Base-by-base conservation (phyloP, 2,888 invertebrate species). In the Chrysolina oricalcia region DNA sequence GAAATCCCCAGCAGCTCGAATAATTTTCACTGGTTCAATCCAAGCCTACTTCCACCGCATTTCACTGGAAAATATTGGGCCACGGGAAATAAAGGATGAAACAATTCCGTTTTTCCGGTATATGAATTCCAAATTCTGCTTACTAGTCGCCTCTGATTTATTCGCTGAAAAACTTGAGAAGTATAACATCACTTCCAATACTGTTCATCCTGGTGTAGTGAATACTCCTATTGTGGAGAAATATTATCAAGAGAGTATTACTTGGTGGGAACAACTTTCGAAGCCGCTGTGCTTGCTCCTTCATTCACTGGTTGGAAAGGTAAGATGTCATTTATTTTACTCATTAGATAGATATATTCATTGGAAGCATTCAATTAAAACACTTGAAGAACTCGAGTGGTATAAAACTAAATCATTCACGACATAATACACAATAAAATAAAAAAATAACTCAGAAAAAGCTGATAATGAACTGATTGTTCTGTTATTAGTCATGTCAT, bases 21-120 rank as follows among this genome's bases (percentile, higher is more conserved):
- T 81, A 48, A 68, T 81, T 41, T 81, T 79, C 63, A 80, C 80
- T 2, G 69, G 75, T 35, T 81, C 81, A 0, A 19, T 59, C 23
- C 23, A 64, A n/a, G 53, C 73, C 2, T 74, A 50, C 5, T 35
- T 68, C 46, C 48, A 35, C 46, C 13, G 62, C 13, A 65, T 53
- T 27, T 27, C 59, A 23, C n/a, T 0, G 23, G 27, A 35, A 59
- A 59, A 59, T 27, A 27, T 59, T 27, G 64, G n/a, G 11, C 64
- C 35, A 10, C 17, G 13, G 13, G 43, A 19, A 40, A 72, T 63
- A n/a, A 50, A 43, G 27, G 9, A 23, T 13, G 59, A 59, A 59
- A 27, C 15, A 15, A 27, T 59, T 15, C 2, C 46, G 0, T 0
- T 17, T 1, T 48, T 19, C 13, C 23, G 69, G 17, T 79, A 79